Percentiles rank a stretch among this genome's conserved stretches.
Evolutionary conservation across 2,113 vertebrate genomes (phyloP).

Genomic region (Oxyruncus cristatus): DNA sequence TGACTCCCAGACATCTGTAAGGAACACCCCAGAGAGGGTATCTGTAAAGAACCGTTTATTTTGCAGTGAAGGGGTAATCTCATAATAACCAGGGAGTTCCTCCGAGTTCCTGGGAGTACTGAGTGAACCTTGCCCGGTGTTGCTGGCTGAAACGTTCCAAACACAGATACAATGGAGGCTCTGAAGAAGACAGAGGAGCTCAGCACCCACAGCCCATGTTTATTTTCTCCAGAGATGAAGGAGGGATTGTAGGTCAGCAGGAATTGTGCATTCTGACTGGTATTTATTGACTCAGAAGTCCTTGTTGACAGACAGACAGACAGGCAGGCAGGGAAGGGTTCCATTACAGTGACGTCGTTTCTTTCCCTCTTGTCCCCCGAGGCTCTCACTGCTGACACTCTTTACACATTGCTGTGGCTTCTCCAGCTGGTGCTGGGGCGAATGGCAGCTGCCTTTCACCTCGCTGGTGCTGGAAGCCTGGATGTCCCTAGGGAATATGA

Average conservation of each 20-base stretch:
- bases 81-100: slow-evolving; percentile 29
- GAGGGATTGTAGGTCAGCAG: slow-evolving; percentile 61
- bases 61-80: slow-evolving; percentile 28
- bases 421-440: slow-evolving; percentile 44
- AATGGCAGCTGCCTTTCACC: slow-evolving; percentile 48
- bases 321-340: slow-evolving; percentile 67
- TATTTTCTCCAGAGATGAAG: slow-evolving; percentile 77
- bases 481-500: neutral
- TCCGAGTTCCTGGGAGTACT: slow-evolving; percentile 11
- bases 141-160: slow-evolving; percentile 38
- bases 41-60: slow-evolving; percentile 14
- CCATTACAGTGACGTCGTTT: slow-evolving; percentile 59
- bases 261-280: slow-evolving; percentile 67
- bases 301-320: slow-evolving; percentile 73
- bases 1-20: slow-evolving; percentile 44
- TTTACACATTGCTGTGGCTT: slow-evolving; percentile 44
- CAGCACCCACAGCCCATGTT: slow-evolving; percentile 65
- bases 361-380: neutral
- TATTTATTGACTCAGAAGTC: slow-evolving; percentile 81
- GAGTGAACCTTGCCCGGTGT: neutral
- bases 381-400: slow-evolving; percentile 52
- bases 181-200: slow-evolving; percentile 44
- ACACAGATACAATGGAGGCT: slow-evolving; percentile 64
- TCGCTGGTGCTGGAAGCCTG: neutral
- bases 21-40: neutral